Base-by-base conservation (phyloP, 2,113 vertebrate genomes). In the Actinemys pallida region DNA sequence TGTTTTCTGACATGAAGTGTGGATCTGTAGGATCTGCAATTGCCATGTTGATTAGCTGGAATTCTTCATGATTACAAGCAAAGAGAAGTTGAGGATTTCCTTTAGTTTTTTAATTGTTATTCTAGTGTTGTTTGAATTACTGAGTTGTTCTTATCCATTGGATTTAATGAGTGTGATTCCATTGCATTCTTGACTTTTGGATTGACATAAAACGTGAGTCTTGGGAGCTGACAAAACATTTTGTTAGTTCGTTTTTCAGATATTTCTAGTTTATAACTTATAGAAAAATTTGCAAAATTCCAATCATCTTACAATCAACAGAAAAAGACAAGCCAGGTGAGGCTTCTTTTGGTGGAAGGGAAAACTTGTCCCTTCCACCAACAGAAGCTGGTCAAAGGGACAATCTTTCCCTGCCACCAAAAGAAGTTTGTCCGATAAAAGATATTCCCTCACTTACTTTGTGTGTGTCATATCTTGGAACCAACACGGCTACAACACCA, bases 181-280 rank as follows among this genome's bases (percentile, higher is more conserved):
- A 0, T 16, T 47, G 11, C 86, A 29, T 57, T 84, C 83, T 49
- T 49, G 39, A 50, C 56, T 79, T 86, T 10, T 81, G 85, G 35
- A 5, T 62, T 94, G 92, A 53, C 45, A 24, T 52, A 87, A 47
- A 85, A 25, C 29, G 2, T 0, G 1, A 69, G 87, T 88, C 84
- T 52, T 20, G 86, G 88, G 75, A 93, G 84, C 79, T 87, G 92
- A 94, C 8, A 5, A 56, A 81, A 42, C 19, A 29, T 91, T 47
- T 54, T 87, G 84, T 75, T 72, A 83, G 62, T 88, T 97, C 19
- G 16, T 47, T 12, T 95, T 95, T 92, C 56, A 83, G 65, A 29
- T 81, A 3, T 95, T 87, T 85, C 81, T 83, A 65, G 22, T 45
- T 72, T 93, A 65, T 65, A 96, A 31, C 90, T 97, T 83, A 57